Conservation (phyloP, 1,140 invertebrate species). For the Cotesia typhae region DNA sequence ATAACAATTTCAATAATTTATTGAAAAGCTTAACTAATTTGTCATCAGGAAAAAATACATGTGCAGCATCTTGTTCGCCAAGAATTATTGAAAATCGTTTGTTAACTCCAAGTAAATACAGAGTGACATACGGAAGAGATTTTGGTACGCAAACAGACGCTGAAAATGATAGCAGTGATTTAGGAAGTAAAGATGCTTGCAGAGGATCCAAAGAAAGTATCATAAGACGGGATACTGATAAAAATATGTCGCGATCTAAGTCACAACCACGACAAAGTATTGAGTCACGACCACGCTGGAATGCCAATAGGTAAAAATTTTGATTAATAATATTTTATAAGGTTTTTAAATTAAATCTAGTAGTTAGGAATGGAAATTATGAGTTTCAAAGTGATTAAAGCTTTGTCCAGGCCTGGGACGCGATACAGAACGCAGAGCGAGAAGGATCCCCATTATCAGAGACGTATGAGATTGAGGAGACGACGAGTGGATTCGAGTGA, state of each 20-base stretch:
- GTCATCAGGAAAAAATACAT: slow-evolving; percentile 41
- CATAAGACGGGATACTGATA: slow-evolving; percentile 53
- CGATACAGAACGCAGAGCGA: slow-evolving; percentile 81
- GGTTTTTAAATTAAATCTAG: neutral
- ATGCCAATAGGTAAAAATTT: slow-evolving; percentile 56
- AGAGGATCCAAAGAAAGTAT: slow-evolving; percentile 54
- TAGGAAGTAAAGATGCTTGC: slow-evolving; percentile 40
- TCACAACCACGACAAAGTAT: slow-evolving; percentile 45
- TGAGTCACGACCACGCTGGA: slow-evolving; percentile 57
- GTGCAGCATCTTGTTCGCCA: slow-evolving; percentile 38
- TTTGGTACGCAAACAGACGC: slow-evolving; percentile 75
- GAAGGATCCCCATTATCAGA: slow-evolving; percentile 77
- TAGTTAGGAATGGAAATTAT: slow-evolving; percentile 24
- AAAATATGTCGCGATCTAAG: slow-evolving; percentile 46
- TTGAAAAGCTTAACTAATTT: slow-evolving; percentile 44
- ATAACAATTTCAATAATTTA: slow-evolving; percentile 44
- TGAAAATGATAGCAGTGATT: slow-evolving; percentile 51
- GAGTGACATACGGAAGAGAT: slow-evolving; percentile 67
- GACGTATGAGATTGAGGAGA: slow-evolving; percentile 70
- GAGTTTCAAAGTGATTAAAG: slow-evolving; percentile 46
- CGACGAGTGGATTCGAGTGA: slow-evolving; percentile 57
- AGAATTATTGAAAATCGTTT: slow-evolving; percentile 63
- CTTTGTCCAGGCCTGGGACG: slow-evolving; percentile 68
- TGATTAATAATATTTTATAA: slow-evolving; percentile 16
- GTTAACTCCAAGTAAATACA: slow-evolving; percentile 72